Conservation (phyloP, 2,888 invertebrate species). For the Eudasyphora cyanicolor region DNA sequence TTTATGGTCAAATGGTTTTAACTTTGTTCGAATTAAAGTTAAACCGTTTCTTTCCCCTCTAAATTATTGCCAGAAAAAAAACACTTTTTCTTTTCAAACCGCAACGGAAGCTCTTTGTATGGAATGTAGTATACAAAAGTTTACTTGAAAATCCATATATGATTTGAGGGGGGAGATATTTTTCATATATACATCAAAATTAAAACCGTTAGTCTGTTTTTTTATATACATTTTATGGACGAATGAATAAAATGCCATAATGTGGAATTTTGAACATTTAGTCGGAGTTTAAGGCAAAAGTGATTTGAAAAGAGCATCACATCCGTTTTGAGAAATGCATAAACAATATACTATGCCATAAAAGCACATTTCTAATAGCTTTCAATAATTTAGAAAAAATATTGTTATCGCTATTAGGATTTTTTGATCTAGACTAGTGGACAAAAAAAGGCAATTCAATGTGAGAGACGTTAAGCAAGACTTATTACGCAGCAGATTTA, state of each 20-base stretch:
- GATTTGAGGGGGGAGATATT: background rate
- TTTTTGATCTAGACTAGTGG: too few relatives aligned
- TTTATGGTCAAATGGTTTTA: conserved; percentile 22
- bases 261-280: background rate
- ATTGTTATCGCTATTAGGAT: too few relatives aligned
- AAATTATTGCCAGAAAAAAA: background rate
- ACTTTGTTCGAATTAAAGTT: conserved; percentile 7
- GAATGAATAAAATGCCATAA: background rate
- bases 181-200: background rate
- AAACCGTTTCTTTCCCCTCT: background rate
- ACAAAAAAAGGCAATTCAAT: too few relatives aligned
- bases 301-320: too few relatives aligned
- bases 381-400: too few relatives aligned
- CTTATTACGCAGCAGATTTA: too few relatives aligned
- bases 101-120: conserved; percentile 4
- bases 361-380: too few relatives aligned
- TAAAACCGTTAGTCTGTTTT: background rate
- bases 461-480: too few relatives aligned
- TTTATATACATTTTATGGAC: background rate
- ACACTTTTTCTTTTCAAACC: background rate
- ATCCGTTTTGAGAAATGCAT: too few relatives aligned
- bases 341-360: too few relatives aligned
- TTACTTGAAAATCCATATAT: background rate
- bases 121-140: background rate
- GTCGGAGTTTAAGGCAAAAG: background rate